Evolutionary conservation across 2,888 invertebrate genomes (phyloP).

Genomic region (Sminthurides aquaticus): DNA sequence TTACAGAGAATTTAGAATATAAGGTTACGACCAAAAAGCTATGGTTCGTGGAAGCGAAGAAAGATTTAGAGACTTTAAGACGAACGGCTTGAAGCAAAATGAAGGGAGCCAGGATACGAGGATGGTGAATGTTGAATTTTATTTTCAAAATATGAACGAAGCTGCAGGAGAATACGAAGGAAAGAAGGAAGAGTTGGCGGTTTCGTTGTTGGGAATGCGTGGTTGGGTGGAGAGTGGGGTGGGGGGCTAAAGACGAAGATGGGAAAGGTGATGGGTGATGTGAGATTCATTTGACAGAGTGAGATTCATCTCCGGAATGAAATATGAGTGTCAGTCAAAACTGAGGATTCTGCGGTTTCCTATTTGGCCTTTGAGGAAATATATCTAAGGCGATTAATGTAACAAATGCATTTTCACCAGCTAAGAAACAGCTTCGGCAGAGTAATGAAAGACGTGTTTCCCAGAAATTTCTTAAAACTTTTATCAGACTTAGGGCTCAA

Average conservation of each 20-base stretch:
- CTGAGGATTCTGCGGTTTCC: constrained; percentile 16
- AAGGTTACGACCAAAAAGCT: too few relatives aligned
- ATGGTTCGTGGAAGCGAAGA: too few relatives aligned
- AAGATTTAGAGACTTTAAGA: too few relatives aligned
- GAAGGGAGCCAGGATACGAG: too few relatives aligned
- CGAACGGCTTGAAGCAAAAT: too few relatives aligned
- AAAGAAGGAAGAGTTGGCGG: neutral
- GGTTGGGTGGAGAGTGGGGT: neutral
- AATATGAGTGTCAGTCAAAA: constrained; percentile 25
- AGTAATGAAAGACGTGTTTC: constrained; percentile 17
- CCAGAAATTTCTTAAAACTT: neutral
- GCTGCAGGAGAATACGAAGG: neutral
- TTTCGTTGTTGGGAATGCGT: neutral
- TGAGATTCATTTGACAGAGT: constrained; percentile 25
- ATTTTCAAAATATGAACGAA: too few relatives aligned
- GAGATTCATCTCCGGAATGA: constrained; percentile 20
- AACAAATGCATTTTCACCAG: constrained; percentile 23
- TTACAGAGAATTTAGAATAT: too few relatives aligned
- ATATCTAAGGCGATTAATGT: constrained; percentile 25
- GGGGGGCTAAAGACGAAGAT: neutral
- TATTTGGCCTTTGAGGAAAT: constrained; percentile 22
- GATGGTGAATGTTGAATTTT: too few relatives aligned
- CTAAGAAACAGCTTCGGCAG: neutral
- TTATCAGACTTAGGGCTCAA: neutral
- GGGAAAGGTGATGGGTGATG: constrained; percentile 24